Base-by-base conservation (phyloP, 1,140 invertebrate species). In the Drosophila pruinosa region DNA sequence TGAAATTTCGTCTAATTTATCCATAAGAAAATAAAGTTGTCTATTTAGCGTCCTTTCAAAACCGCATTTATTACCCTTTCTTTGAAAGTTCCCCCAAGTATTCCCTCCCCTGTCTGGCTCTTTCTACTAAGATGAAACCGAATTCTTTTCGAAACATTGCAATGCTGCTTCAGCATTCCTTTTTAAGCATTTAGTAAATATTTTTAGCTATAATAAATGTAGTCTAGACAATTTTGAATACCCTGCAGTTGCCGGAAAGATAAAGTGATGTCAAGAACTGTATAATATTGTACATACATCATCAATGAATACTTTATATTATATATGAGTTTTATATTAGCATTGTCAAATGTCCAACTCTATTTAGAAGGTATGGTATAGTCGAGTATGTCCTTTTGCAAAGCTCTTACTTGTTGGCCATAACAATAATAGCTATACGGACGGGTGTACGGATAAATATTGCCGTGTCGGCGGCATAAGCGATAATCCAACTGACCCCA, bases 401-500 rank as follows among this genome's bases (percentile, higher is more conserved):
- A 3, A n/a, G 31, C 31, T 34, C 38, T 39, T n/a, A 14, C 38
- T 39, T 2, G 38, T 2, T 39, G 6, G 14, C 12, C 38, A 39
- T 39, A 17, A 39, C 4, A 17, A 15, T 39, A 14, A 14, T 12
- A 12, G 12, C 12, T n/a, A 34, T 34, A n/a, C 31, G 31, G 31
- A 34, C 31, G 31, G 31, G 31, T 34, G 31, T 34, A 34, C 12
- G 12, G 12, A 10, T 21, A 2, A 31, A 22, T 31, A 50, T 36
- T 17, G 14, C 43, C 43, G 43, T 47, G 19, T 54, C 34, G 31
- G 31, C 52, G 21, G 12, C n/a, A 17, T 21, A n/a, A 14, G 19
- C 24, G 54, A 58, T 47, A 39, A 58, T 47, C 34, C 31, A 34
- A 34, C 10, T n/a, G 19, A 47, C 52, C 52, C 62, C 38, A 57